Evolutionary conservation across 2,888 invertebrate genomes (phyloP).

Genomic region (Nomada ruficornis): DNA sequence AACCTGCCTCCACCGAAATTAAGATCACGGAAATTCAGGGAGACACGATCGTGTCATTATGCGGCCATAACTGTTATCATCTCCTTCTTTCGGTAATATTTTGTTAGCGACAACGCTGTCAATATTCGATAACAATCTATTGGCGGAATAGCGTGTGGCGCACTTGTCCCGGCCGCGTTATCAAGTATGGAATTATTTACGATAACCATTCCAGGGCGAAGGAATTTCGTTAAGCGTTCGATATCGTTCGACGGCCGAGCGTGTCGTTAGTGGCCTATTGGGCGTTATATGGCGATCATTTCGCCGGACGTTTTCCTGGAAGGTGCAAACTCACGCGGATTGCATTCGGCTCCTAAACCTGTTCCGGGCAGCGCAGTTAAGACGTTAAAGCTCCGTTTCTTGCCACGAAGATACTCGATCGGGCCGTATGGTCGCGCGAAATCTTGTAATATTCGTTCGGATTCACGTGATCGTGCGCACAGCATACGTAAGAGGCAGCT

Average conservation of each 20-base stretch:
- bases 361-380: slow-evolving; percentile 57
- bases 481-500: neutral
- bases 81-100: neutral
- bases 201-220: slow-evolving; percentile 18
- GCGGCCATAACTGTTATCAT: neutral
- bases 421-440: slow-evolving; percentile 22
- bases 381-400: slow-evolving; percentile 61
- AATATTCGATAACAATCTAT: slow-evolving; percentile 26
- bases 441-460: slow-evolving; percentile 47
- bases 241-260: slow-evolving; percentile 15
- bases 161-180: slow-evolving; percentile 26
- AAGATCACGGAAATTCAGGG: neutral
- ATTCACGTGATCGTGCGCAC: slow-evolving; percentile 40
- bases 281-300: slow-evolving; percentile 37
- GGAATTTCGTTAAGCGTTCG: slow-evolving; percentile 43
- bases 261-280: slow-evolving; percentile 45
- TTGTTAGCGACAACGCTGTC: neutral
- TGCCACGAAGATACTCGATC: slow-evolving; percentile 46
- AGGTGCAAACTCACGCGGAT: slow-evolving; percentile 25
- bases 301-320: slow-evolving; percentile 34
- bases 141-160: slow-evolving; percentile 15
- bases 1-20: neutral
- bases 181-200: slow-evolving; percentile 45
- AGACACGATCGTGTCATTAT: neutral
- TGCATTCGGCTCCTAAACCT: slow-evolving; percentile 43